Evolutionary conservation across 2,888 invertebrate genomes (phyloP), one percentile per base, ranked within the genome.

Genomic region (Pardosa pseudoannulata): DNA sequence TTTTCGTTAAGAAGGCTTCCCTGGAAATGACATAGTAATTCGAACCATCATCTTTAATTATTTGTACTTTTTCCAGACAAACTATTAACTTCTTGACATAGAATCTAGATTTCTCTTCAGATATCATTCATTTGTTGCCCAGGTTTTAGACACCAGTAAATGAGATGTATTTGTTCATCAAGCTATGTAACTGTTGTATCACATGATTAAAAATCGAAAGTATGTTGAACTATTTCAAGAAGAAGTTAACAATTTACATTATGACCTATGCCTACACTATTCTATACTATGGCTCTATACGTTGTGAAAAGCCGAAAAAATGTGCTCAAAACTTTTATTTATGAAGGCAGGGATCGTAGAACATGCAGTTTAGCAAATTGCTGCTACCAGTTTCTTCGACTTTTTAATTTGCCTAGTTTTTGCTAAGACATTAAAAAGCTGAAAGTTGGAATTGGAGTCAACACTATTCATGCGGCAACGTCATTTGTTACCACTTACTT

Each of bases 281-380:
- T 13, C 65, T 65, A 65, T 28, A 13, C 65, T 65, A 29, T 65
- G 65, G 23, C 6, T 29, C 65, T 65, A 65, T n/a, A 65, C 16
- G 13, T 31, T 65, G 65, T 65, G 29, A 65, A 65, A 65, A 31
- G 65, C 31, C n/a, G 65, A 16, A 13, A 62, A 65, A 65, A 65
- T 65, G 65, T 65, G 31, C 31, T 16, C 16, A 16, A 29, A 65
- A 65, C 13, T 16, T 65, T 65, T 29, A 16, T 6, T 16, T 31
- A 65, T 0, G 19, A 65, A 65, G 31, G 65, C 65, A 31, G n/a
- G 31, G 31, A 31, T 65, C 16, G 31, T 29, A 23, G 19, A 50
- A n/a, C 31, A 31, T 65, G 11, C 65, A 65, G 6, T 65, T 13
- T 65, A 31, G 11, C 31, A 29, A 65, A 16, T 31, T 31, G 13